Percentiles rank a stretch among this genome's conserved stretches.
Evolutionary conservation across 2,113 vertebrate species (phyloP).

Genomic region (Falcunculus frontatus): DNA sequence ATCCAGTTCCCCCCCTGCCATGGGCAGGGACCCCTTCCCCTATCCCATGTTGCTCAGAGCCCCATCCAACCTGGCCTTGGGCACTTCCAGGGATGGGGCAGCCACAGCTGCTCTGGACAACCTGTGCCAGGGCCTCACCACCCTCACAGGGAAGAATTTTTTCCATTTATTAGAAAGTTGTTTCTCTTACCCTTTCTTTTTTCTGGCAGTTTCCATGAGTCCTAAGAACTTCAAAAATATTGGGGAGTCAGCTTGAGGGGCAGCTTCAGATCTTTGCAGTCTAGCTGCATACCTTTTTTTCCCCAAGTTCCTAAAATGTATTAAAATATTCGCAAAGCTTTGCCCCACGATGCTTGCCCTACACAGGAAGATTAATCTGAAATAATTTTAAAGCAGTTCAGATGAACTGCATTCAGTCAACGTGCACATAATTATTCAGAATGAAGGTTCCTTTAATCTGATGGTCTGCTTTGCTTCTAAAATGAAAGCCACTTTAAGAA

Average conservation of each 20-base stretch:
- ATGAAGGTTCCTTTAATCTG: not conserved
- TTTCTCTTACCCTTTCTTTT: not conserved
- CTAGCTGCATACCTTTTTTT: not conserved
- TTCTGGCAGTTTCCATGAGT: not conserved
- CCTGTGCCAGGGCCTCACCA: not conserved
- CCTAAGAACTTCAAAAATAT: not conserved
- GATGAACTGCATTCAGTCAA: not conserved
- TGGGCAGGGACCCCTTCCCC: not conserved
- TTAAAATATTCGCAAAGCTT: not conserved
- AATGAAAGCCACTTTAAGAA: not conserved
- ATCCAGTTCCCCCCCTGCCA: not conserved
- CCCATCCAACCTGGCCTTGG: not conserved
- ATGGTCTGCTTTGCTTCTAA: not conserved
- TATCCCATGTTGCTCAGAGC: not conserved
- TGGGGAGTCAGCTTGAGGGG: not conserved
- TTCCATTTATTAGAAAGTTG: not conserved
- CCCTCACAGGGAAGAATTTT: not conserved
- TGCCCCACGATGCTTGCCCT: not conserved
- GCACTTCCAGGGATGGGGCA: not conserved
- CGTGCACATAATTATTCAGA: not conserved
- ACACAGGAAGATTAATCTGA: not conserved
- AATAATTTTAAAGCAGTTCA: not conserved
- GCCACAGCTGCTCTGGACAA: not conserved
- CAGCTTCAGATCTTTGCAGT: not conserved
- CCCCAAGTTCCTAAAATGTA: not conserved